Evolutionary conservation across 2,797 vertebrate species (phyloP), one percentile per base, ranked within the genome.

Genomic region (Chaenodraco wilsoni): DNA sequence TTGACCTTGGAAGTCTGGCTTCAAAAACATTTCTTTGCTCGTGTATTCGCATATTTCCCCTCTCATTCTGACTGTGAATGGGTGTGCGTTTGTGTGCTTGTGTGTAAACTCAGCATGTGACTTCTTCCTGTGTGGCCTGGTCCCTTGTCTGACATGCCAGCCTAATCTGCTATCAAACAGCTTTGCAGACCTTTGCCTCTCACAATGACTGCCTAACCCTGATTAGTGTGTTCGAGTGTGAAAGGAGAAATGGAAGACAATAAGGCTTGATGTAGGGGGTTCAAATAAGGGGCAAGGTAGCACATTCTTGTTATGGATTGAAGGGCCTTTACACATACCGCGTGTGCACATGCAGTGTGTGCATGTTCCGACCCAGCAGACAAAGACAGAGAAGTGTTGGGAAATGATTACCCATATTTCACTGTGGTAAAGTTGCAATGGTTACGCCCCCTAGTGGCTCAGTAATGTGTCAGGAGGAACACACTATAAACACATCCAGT

Each of bases 81-180:
- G 19, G 45, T 59, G 60, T 62, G 60, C 61, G 65, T 62, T 13
- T 66, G 9, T 21, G 21, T 37, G 15, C 41, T 40, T 10, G 14
- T 60, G 74, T 69, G 68, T 59, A 48, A 66, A 76, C 62, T 72
- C 66, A 90, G 73, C 90, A 91, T 91, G 90, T 89, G 88, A 91
- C 88, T 65, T 51, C 79, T 60, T 84, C 62, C 72, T 88, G 88
- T 89, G 91, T 89, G 89, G 84, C 79, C 89, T 61, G 51, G 69
- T 75, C 68, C 76, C 82, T 61, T 66, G 79, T 78, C 83, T 79
- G 79, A 84, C 80, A 83, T 3, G 23, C 19, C 74, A 76, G 61
- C 76, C 79, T 91, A 93, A 93, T 90, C 91, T 91, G 81, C 83
- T 85, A 88, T 91, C 79, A 90, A 91, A 89, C 86, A 89, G 83